Percentiles rank a stretch among this genome's conserved stretches.
Evolutionary conservation across 1,140 invertebrate genomes (phyloP).

Genomic region (Antheraea mylitta): DNA sequence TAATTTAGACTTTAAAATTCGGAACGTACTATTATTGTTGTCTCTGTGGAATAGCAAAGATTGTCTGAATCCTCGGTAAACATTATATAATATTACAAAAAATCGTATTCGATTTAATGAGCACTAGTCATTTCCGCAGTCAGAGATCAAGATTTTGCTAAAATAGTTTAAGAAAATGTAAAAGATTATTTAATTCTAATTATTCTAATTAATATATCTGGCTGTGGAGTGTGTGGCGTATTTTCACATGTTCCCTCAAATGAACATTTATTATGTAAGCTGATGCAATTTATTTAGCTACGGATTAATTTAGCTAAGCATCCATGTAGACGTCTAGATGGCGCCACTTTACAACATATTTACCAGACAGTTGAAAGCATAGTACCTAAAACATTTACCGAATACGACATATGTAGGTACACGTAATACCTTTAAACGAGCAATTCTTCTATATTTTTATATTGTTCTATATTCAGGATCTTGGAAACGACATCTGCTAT

Average conservation of each 20-base stretch:
- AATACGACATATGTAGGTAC: not conserved
- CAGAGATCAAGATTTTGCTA: too few species aligned
- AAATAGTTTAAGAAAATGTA: too few species aligned
- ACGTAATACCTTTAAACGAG: too few species aligned
- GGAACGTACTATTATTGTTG: not conserved
- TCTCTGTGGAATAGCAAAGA: not conserved
- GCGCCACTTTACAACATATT: constrained; percentile 18
- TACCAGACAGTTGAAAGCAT: constrained; percentile 2
- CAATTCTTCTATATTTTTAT: too few species aligned
- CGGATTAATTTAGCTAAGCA: constrained; percentile 21
- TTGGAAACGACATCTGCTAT: too few species aligned
- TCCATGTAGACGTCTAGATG: constrained; percentile 45
- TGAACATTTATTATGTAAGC: constrained; percentile 10
- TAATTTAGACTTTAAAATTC: not conserved
- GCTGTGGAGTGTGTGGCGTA: not conserved
- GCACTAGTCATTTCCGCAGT: too few species aligned
- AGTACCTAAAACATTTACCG: not conserved
- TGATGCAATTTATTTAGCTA: constrained; percentile 23
- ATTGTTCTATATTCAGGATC: too few species aligned
- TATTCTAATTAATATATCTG: not conserved
- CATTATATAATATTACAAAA: not conserved
- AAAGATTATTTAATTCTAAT: too few species aligned
- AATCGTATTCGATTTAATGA: not conserved
- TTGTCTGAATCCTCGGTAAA: not conserved
- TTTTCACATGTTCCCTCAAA: constrained; percentile 8